phyloP scores from a whole-genome alignment of 1,140 invertebrate species.

The Probaryconus sp. region DNA sequence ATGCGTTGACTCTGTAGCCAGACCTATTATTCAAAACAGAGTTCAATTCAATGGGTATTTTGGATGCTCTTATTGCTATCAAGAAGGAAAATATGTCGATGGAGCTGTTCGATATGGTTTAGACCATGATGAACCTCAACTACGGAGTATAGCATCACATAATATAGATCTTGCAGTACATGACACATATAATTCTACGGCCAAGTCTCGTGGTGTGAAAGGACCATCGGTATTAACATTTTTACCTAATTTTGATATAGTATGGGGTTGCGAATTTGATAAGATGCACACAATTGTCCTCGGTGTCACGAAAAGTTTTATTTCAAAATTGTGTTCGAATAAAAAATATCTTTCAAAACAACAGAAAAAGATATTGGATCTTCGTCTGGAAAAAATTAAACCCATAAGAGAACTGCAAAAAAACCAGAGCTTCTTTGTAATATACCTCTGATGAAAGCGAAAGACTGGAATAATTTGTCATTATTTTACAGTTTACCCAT shows the following conservation, averaged over 20 bases:
- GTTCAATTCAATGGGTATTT: constrained; percentile 32
- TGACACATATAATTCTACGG: not conserved
- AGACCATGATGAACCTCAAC: constrained; percentile 6
- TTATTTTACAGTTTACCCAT: not conserved
- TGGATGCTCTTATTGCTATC: constrained; percentile 32
- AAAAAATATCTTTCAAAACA: not conserved
- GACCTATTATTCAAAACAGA: constrained; percentile 26
- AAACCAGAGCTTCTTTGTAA: not conserved
- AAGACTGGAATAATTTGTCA: not conserved
- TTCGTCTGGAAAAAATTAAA: not conserved
- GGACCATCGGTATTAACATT: not conserved
- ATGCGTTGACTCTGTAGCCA: constrained; percentile 14
- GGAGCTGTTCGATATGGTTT: constrained; percentile 1
- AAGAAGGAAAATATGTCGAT: constrained; percentile 4
- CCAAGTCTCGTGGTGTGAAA: not conserved
- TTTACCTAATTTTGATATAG: constrained; percentile 1
- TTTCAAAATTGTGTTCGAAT: not conserved
- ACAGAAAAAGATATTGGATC: not conserved
- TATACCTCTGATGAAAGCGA: not conserved
- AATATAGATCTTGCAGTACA: not conserved
- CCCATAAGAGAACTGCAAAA: not conserved
- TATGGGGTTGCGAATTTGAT: not conserved
- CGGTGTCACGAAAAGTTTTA: not conserved
- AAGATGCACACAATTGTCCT: not conserved
- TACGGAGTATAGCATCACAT: constrained; percentile 12